Conservation (phyloP, 1,140 invertebrate species). For the Eumaeus atala region DNA sequence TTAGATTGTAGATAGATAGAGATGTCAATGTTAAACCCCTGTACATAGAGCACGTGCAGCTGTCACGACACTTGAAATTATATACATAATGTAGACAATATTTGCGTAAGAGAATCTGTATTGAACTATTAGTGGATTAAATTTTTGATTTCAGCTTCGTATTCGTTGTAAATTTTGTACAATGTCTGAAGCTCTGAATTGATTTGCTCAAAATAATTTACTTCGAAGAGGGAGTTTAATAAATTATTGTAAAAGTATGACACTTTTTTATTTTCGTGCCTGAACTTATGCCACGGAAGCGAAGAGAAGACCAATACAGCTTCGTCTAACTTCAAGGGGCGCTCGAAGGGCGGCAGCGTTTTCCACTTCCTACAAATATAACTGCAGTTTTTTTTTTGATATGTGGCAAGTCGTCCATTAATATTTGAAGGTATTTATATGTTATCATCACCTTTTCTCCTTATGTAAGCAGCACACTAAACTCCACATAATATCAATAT, state of each 20-base stretch:
- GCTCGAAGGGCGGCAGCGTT: too few relatives aligned
- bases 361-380: too few relatives aligned
- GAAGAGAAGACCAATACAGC: too few relatives aligned
- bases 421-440: too few relatives aligned
- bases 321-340: too few relatives aligned
- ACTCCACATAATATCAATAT: too few relatives aligned
- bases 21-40: constrained; percentile 7
- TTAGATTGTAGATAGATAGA: too few relatives aligned
- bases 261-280: constrained; percentile 7
- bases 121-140: constrained; percentile 9
- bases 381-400: too few relatives aligned
- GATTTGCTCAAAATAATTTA: constrained; percentile 53
- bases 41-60: constrained; percentile 25
- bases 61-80: constrained; percentile 8
- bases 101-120: constrained; percentile 34
- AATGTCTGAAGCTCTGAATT: constrained; percentile 48
- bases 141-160: constrained; percentile 10
- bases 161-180: constrained; percentile 52
- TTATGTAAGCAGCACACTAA: too few relatives aligned
- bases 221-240: constrained; percentile 57
- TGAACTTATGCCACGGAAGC: too few relatives aligned
- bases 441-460: too few relatives aligned
- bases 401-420: too few relatives aligned
- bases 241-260: constrained; percentile 42
- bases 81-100: constrained; percentile 53